Conservation (phyloP, 2,797 vertebrate genomes). For the Podarcis lilfordi region DNA sequence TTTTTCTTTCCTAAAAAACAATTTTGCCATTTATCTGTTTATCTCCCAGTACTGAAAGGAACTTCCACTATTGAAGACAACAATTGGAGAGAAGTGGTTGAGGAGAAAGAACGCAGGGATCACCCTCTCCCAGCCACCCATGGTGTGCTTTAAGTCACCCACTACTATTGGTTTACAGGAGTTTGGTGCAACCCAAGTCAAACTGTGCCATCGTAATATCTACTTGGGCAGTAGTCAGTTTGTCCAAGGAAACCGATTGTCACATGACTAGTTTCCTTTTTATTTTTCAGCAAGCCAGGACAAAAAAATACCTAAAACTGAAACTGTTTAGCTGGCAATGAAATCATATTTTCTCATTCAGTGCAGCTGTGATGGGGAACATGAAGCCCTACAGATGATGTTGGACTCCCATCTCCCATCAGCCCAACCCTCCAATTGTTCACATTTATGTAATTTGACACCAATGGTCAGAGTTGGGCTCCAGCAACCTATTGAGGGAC, state of each 20-base stretch:
- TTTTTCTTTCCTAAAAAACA: no score
- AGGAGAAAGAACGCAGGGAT: no score
- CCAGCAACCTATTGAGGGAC: no score
- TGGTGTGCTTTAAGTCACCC: neutral
- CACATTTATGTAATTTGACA: slow-evolving; percentile 11
- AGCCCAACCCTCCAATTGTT: slow-evolving; percentile 12
- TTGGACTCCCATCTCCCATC: no score
- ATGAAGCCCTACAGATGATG: no score
- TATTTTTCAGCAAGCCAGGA: neutral
- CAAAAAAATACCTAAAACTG: neutral
- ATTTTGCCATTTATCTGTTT: neutral
- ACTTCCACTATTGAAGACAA: neutral
- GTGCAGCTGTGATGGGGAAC: neutral
- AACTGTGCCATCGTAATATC: neutral
- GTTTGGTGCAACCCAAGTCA: neutral
- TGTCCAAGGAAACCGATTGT: neutral
- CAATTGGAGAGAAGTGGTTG: neutral
- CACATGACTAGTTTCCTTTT: neutral
- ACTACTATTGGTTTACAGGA: neutral
- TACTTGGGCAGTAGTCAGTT: neutral
- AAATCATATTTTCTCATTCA: slow-evolving; percentile 32
- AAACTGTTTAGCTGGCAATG: neutral
- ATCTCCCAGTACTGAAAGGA: neutral
- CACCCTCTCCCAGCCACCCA: neutral
- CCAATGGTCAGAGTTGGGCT: no score